Percentiles rank a stretch among this genome's conserved stretches.
phyloP scores from a whole-genome alignment of 2,113 vertebrate genomes.

The Tachycineta bicolor region DNA sequence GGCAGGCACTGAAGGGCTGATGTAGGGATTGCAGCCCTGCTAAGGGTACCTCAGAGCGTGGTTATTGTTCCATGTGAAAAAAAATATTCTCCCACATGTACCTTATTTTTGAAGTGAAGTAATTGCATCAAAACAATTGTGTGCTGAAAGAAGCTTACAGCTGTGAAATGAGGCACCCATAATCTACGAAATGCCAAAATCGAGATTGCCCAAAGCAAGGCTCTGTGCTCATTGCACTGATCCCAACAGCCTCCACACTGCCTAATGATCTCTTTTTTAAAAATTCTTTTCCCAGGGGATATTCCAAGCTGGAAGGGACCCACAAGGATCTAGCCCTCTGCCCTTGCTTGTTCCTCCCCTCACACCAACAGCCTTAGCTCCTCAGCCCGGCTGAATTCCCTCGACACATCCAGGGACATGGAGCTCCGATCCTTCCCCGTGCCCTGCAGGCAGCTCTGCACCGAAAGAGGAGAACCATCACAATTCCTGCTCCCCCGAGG shows the following conservation, averaged over 20 bases:
- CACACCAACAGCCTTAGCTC: background rate
- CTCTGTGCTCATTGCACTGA: background rate
- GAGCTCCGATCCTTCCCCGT: accelerated
- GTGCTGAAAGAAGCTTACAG: background rate
- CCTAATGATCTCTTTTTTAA: background rate
- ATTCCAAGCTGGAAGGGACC: background rate
- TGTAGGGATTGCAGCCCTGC: background rate
- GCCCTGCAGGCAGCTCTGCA: background rate
- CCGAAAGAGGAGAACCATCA: background rate
- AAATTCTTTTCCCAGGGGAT: background rate
- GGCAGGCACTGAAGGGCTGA: background rate
- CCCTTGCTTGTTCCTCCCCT: background rate
- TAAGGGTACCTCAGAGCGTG: background rate
- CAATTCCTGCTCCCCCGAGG: background rate
- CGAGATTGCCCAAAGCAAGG: background rate
- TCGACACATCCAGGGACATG: accelerated
- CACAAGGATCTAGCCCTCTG: background rate
- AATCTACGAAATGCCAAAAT: background rate
- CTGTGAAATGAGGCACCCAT: background rate
- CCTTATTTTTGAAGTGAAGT: background rate
- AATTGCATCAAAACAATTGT: background rate
- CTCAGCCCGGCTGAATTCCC: background rate
- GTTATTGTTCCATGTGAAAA: background rate
- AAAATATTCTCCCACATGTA: background rate
- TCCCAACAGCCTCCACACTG: background rate